A percentile compares a stretch with the other conserved stretches of the same genome.
Evolutionary conservation across 2,888 invertebrate genomes (phyloP).

Genomic region (Yponomeuta cagnagella): DNA sequence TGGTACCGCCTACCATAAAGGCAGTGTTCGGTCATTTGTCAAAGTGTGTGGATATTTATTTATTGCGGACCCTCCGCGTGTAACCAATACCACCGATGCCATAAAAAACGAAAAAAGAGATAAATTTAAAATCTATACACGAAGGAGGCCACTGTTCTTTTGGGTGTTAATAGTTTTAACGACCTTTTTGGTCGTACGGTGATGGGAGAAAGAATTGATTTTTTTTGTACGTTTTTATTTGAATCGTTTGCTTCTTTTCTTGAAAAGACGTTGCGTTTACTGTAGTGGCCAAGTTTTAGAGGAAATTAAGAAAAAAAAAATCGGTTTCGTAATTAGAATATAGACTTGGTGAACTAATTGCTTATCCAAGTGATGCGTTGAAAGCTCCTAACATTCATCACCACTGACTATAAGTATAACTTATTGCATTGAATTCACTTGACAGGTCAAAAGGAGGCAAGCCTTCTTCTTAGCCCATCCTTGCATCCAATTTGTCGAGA

Average conservation of each 20-base stretch:
- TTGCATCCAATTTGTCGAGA: slow-evolving; percentile 5
- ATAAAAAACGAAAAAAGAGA: slow-evolving; percentile 34
- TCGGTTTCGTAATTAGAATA: background rate
- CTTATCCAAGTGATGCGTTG: too few relatives aligned
- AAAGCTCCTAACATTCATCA: too few relatives aligned
- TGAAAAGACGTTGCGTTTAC: background rate
- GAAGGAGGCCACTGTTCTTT: slow-evolving; percentile 49
- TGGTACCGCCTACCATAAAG: slow-evolving; percentile 55
- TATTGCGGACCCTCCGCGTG: slow-evolving; percentile 66
- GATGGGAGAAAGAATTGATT: slow-evolving; percentile 14
- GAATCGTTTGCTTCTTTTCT: background rate
- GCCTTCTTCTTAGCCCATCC: background rate
- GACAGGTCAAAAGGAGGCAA: background rate
- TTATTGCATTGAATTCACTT: background rate
- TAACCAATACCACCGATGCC: slow-evolving; percentile 46
- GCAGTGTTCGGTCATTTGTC: slow-evolving; percentile 70
- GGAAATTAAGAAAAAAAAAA: background rate
- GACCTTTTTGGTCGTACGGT: slow-evolving; percentile 19
- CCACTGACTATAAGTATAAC: background rate
- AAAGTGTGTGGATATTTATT: slow-evolving; percentile 66
- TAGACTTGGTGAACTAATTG: too few relatives aligned
- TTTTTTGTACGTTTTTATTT: slow-evolving; percentile 27
- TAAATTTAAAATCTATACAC: slow-evolving; percentile 61
- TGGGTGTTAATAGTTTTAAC: slow-evolving; percentile 64
- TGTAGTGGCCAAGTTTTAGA: background rate